These are phyloP conservation scores for Orientallactaga bullata DNA, from an alignment of 2,113 vertebrate species.

Conservation along the genomic window DNA sequence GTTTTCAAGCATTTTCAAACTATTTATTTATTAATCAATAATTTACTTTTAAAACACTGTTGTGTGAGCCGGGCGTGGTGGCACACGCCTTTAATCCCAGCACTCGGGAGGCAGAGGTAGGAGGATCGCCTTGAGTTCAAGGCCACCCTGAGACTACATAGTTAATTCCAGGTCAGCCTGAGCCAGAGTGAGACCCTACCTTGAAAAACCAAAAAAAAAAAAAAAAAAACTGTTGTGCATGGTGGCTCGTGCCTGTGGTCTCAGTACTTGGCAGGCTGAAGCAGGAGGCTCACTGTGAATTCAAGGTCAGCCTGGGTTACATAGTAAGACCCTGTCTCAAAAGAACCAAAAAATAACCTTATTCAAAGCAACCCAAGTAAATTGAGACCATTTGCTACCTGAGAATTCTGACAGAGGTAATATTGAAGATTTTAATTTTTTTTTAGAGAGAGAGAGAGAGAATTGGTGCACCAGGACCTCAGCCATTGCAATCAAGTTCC, in stretches of 20 bases:
- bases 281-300: neutral
- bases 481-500: no score
- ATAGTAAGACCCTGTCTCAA: neutral
- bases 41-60: constrained; percentile 13
- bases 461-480: no score
- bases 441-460: no score
- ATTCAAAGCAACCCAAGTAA: neutral
- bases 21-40: constrained; percentile 12
- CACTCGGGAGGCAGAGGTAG: neutral
- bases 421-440: neutral
- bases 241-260: neutral
- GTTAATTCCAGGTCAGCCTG: no score
- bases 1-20: neutral
- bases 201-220: no score
- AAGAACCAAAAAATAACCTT: neutral
- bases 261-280: neutral
- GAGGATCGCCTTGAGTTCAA: neutral
- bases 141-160: neutral
- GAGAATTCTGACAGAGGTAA: neutral
- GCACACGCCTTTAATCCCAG: neutral
- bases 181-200: no score
- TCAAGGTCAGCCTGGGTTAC: neutral
- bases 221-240: neutral
- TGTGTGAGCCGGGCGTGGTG: no score
- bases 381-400: neutral